A percentile compares a stretch with the other conserved stretches of the same genome.
phyloP scores from a whole-genome alignment of 2,113 vertebrate genomes.

The Acinonyx jubatus region DNA sequence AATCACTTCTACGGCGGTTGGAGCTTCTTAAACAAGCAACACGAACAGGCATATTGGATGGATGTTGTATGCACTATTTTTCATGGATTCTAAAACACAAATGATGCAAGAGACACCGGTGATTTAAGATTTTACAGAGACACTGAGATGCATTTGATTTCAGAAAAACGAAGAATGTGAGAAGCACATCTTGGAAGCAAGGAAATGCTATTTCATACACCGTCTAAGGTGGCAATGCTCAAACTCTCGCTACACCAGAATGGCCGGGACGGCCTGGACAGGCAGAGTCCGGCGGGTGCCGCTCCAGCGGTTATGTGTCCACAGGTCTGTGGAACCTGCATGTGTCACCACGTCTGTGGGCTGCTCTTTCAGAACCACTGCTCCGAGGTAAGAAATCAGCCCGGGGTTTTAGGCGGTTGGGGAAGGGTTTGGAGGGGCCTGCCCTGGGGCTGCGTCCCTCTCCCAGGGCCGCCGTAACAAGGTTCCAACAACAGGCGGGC shows the following conservation, averaged over 20 bases:
- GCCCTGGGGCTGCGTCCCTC: background rate
- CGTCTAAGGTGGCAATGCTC: rapidly evolving
- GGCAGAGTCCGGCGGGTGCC: background rate
- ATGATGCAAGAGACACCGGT: background rate
- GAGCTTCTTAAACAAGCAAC: background rate
- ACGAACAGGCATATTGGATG: rapidly evolving
- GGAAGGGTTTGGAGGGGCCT: background rate
- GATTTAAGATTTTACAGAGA: background rate
- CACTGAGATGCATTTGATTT: background rate
- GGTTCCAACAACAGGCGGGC: background rate
- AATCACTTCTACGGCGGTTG: background rate
- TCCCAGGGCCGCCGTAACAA: background rate
- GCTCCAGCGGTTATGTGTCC: background rate
- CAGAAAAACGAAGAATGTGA: background rate
- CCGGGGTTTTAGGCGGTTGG: background rate
- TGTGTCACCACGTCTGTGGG: too few relatives aligned
- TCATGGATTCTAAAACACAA: background rate
- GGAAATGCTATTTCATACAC: rapidly evolving
- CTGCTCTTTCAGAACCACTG: background rate
- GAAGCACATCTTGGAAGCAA: background rate
- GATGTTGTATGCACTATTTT: too few relatives aligned
- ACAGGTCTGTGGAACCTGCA: rapidly evolving
- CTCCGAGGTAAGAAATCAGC: too few relatives aligned
- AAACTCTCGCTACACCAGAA: rapidly evolving
- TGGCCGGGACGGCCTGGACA: rapidly evolving